A percentile compares a stretch with the other conserved stretches of the same genome.
These are phyloP conservation scores for Odontocolon sp. DNA, from an alignment of 2,888 invertebrate species.

Conservation along the genomic window DNA sequence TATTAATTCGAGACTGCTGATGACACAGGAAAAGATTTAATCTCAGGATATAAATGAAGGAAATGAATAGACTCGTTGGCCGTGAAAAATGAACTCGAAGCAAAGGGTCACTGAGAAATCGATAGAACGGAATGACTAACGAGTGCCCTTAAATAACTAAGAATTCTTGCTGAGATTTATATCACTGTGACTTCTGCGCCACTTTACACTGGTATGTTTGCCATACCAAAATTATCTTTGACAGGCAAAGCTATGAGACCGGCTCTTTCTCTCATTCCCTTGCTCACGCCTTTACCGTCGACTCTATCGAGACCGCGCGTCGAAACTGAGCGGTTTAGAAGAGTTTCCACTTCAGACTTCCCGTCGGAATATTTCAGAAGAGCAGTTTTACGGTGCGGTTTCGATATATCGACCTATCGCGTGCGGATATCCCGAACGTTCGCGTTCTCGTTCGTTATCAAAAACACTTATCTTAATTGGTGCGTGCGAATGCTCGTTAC, in stretches of 20 bases:
- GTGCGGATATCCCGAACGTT: slow-evolving; percentile 65
- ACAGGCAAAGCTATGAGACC: slow-evolving; percentile 21
- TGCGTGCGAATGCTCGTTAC: slow-evolving; percentile 45
- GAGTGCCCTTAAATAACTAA: slow-evolving; percentile 26
- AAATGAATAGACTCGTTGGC: too few relatives aligned
- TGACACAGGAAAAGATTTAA: too few relatives aligned
- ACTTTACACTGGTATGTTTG: neutral
- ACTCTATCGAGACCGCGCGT: neutral
- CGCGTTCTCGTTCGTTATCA: slow-evolving; percentile 13
- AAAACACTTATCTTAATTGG: slow-evolving; percentile 67
- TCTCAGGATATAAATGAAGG: too few relatives aligned
- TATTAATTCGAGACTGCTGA: too few relatives aligned
- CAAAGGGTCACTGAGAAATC: neutral
- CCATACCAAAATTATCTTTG: slow-evolving; percentile 35
- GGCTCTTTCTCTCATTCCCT: slow-evolving; percentile 13
- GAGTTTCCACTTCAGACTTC: too few relatives aligned
- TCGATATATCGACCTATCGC: slow-evolving; percentile 43
- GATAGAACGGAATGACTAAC: slow-evolving; percentile 15
- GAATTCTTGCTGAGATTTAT: neutral
- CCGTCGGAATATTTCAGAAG: too few relatives aligned
- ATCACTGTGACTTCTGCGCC: neutral
- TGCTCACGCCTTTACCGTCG: neutral
- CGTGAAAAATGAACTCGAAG: neutral
- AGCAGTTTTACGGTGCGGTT: too few relatives aligned
- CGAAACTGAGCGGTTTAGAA: too few relatives aligned